Conservation (phyloP, 2,888 invertebrate species). For the Saturnia japonica region DNA sequence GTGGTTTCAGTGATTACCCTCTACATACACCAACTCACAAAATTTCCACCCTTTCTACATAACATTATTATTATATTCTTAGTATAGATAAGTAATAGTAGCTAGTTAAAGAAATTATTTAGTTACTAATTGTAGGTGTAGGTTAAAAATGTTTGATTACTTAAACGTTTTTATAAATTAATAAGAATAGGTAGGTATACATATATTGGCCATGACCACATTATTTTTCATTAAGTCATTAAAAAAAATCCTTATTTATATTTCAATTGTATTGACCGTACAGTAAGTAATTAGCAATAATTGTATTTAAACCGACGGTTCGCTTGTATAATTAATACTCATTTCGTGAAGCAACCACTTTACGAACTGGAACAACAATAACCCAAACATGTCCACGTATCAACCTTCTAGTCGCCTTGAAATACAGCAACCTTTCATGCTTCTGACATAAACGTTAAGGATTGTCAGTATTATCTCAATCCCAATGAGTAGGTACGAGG, state of each 20-base stretch:
- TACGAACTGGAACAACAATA: conserved; percentile 12
- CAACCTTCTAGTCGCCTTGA: conserved; percentile 18
- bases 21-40: no score
- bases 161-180: neutral
- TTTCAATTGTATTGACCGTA: neutral
- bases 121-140: no score
- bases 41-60: no score
- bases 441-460: conserved; percentile 21
- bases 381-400: conserved; percentile 7
- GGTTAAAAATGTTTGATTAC: neutral
- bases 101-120: no score
- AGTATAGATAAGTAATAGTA: no score
- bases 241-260: neutral
- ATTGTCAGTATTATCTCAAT: conserved; percentile 46
- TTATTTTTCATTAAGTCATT: neutral
- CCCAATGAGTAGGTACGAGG: conserved; percentile 23
- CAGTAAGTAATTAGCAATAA: conserved; percentile 5
- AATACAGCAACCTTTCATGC: conserved; percentile 16
- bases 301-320: neutral
- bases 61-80: no score
- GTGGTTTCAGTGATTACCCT: no score
- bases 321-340: neutral
- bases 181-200: neutral
- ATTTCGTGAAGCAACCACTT: conserved; percentile 1
- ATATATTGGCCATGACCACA: neutral